Evolutionary conservation across 1,140 invertebrate genomes (phyloP).

Genomic region (Sinella curviseta): DNA sequence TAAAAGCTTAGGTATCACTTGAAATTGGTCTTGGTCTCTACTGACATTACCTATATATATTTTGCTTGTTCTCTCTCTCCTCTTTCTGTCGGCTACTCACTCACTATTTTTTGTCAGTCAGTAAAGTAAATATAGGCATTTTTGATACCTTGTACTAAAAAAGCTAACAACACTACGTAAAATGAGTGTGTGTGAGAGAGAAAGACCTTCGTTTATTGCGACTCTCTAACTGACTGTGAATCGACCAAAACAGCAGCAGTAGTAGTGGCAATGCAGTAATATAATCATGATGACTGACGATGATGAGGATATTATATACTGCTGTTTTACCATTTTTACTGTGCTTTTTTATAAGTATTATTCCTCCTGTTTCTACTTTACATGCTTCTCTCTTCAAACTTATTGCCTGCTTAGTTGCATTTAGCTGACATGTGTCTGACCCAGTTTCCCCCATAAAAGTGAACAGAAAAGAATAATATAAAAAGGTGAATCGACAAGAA

Average conservation of each 20-base stretch:
- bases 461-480: background rate
- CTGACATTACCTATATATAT: conserved; percentile 1
- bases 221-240: no score
- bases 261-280: no score
- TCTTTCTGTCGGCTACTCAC: background rate
- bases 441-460: conserved; percentile 7
- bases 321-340: background rate
- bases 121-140: background rate
- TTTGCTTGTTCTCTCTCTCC: background rate
- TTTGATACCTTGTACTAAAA: background rate
- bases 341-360: background rate
- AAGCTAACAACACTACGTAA: background rate
- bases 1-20: conserved; percentile 24
- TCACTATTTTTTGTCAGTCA: background rate
- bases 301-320: conserved; percentile 8
- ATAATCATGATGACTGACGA: conserved; percentile 11
- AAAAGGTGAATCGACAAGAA: background rate
- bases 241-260: no score
- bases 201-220: no score
- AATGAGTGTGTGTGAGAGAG: no score
- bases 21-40: conserved; percentile 16
- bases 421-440: conserved; percentile 18
- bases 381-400: no score
- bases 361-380: background rate
- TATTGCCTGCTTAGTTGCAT: background rate